These are phyloP conservation scores for Gryllus longicercus DNA, from an alignment of 2,888 invertebrate genomes.

Conservation along the genomic window DNA sequence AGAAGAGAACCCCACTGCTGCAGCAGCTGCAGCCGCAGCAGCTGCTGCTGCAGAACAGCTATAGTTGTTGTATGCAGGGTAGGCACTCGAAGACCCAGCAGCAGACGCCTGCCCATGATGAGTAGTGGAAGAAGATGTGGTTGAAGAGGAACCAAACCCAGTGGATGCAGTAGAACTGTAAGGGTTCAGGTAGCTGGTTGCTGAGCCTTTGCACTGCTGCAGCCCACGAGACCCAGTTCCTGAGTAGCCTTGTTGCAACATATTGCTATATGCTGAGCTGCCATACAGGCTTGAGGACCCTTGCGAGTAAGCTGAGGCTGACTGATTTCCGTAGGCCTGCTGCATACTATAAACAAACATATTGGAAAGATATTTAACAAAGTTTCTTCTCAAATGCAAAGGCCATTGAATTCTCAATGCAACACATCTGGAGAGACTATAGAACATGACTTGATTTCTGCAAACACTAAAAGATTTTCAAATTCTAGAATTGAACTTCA, in stretches of 20 bases:
- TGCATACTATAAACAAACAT: constrained; percentile 47
- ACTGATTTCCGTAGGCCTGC: constrained; percentile 49
- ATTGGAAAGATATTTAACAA: too few relatives aligned
- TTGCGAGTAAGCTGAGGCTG: constrained; percentile 42
- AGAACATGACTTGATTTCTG: too few relatives aligned
- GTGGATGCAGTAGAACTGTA: constrained; percentile 19
- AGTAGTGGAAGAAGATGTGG: constrained; percentile 34
- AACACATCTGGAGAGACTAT: neutral
- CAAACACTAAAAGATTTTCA: neutral
- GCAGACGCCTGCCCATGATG: constrained; percentile 28
- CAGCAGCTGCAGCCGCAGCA: constrained; percentile 28
- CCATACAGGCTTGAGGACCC: constrained; percentile 38
- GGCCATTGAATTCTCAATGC: constrained; percentile 24
- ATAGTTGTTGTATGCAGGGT: constrained; percentile 55
- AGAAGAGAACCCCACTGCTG: constrained; percentile 29
- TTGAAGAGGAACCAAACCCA: neutral
- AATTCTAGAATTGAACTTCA: constrained; percentile 22
- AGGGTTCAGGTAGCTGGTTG: neutral
- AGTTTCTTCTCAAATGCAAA: too few relatives aligned
- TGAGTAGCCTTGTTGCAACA: constrained; percentile 41
- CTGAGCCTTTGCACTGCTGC: neutral
- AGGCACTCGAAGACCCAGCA: constrained; percentile 49
- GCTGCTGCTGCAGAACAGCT: constrained; percentile 47
- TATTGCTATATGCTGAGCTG: constrained; percentile 33
- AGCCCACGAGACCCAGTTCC: neutral